phyloP scores from a whole-genome alignment of 2,113 vertebrate genomes.

The Zapornia atra region DNA sequence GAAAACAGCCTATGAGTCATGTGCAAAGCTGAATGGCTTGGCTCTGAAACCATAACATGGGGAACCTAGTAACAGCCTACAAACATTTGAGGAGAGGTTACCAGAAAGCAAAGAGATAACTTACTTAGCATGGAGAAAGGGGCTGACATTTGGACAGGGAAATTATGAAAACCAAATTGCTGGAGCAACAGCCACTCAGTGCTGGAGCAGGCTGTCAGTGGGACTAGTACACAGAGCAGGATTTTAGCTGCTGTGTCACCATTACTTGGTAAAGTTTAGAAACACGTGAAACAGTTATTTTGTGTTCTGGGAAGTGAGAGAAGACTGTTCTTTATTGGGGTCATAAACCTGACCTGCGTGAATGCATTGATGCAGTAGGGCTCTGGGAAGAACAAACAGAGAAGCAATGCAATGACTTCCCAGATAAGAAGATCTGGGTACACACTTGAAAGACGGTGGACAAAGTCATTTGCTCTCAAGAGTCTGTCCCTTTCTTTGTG shows the following conservation, averaged over 20 bases:
- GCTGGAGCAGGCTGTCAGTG: neutral
- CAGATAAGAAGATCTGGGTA: neutral
- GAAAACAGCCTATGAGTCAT: neutral
- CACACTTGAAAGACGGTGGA: neutral
- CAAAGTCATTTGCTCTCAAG: neutral
- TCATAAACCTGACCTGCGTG: neutral
- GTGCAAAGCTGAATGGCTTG: neutral
- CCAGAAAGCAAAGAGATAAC: neutral
- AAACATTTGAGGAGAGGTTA: neutral
- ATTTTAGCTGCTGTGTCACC: neutral
- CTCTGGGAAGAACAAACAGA: constrained; percentile 44
- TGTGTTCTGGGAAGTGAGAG: neutral
- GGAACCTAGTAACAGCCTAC: neutral
- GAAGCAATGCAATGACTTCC: neutral
- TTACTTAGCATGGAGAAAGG: neutral
- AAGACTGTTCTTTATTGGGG: neutral
- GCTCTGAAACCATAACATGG: neutral
- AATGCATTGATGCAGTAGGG: neutral
- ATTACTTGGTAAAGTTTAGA: neutral
- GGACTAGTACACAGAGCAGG: neutral
- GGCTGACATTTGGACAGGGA: neutral
- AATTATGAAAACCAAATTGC: neutral
- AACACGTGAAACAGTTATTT: neutral
- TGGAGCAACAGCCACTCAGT: neutral
- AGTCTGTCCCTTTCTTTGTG: neutral